Evolutionary conservation across 2,113 vertebrate species (phyloP).

Genomic region (Callopanchax toddi): DNA sequence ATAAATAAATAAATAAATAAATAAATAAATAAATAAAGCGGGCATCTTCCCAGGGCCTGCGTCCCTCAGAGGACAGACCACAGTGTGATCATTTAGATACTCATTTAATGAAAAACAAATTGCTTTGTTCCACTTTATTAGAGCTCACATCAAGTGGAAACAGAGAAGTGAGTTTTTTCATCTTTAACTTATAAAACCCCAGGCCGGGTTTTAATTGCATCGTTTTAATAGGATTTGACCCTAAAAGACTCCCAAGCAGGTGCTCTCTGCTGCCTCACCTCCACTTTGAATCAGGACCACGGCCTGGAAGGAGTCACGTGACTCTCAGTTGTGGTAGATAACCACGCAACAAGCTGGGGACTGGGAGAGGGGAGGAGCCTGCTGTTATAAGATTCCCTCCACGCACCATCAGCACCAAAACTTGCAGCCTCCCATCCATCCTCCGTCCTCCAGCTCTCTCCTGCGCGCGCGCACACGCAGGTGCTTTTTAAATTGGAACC

Average conservation of each 20-base stretch:
- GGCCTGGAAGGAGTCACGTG: constrained; percentile 68
- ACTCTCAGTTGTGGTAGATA: constrained; percentile 65
- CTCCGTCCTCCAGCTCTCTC: constrained; percentile 7
- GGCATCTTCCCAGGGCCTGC: too few relatives aligned
- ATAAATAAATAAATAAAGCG: too few relatives aligned
- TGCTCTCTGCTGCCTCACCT: constrained; percentile 43
- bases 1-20: too few relatives aligned
- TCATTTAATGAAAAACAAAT: too few relatives aligned
- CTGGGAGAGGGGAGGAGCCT: constrained; percentile 61
- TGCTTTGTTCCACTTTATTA: too few relatives aligned
- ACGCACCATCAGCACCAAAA: constrained; percentile 69
- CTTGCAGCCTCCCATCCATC: constrained; percentile 38
- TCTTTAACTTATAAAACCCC: too few relatives aligned
- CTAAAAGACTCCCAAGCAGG: constrained; percentile 9
- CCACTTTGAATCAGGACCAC: constrained; percentile 38
- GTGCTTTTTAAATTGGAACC: neutral
- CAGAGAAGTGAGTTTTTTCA: too few relatives aligned
- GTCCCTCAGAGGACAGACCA: too few relatives aligned
- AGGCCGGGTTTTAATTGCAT: too few relatives aligned
- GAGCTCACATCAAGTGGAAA: too few relatives aligned
- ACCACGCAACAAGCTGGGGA: constrained; percentile 53
- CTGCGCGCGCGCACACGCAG: neutral
- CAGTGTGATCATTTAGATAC: too few relatives aligned
- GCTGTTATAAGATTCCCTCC: constrained; percentile 52
- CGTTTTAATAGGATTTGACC: too few relatives aligned